Evolutionary conservation across 1,140 invertebrate species (phyloP).

Genomic region (Dysdera silvatica): DNA sequence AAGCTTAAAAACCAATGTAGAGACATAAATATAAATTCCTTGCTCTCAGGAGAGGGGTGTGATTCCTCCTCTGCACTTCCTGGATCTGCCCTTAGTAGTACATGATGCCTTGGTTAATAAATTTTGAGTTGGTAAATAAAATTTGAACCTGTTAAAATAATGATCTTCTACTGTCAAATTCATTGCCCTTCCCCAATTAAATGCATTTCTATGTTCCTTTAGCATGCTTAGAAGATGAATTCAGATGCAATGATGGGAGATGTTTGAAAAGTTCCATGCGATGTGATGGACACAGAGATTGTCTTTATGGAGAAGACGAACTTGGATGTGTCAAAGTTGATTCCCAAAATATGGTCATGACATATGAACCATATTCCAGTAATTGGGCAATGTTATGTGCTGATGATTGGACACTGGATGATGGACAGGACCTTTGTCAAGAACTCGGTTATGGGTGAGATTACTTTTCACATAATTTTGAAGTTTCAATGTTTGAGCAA

Average conservation of each 20-base stretch:
- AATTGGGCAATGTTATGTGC: slow-evolving; percentile 27
- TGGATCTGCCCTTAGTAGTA: too few relatives aligned
- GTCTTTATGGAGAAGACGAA: slow-evolving; percentile 51
- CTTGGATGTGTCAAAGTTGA: slow-evolving; percentile 31
- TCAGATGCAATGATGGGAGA: slow-evolving; percentile 42
- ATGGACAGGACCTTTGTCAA: slow-evolving; percentile 27
- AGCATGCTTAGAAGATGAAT: slow-evolving; percentile 44
- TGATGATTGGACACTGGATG: slow-evolving; percentile 22
- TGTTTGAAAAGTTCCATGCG: slow-evolving; percentile 56
- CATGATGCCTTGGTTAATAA: too few relatives aligned
- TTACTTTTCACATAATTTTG: too few relatives aligned
- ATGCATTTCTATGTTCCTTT: slow-evolving; percentile 26
- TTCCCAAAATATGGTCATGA: slow-evolving; percentile 14
- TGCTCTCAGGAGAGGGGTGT: too few relatives aligned
- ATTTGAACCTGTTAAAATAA: neutral
- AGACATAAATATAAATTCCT: too few relatives aligned
- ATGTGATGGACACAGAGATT: slow-evolving; percentile 75
- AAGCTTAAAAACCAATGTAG: too few relatives aligned
- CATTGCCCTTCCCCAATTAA: slow-evolving; percentile 18
- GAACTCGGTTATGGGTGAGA: slow-evolving; percentile 26
- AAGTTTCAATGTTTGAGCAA: too few relatives aligned
- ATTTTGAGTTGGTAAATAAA: neutral
- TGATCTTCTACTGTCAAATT: slow-evolving; percentile 11
- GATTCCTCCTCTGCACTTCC: too few relatives aligned
- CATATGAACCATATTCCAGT: slow-evolving; percentile 14